phyloP scores from a whole-genome alignment of 2,888 invertebrate genomes.

The Acleris sparsana region DNA sequence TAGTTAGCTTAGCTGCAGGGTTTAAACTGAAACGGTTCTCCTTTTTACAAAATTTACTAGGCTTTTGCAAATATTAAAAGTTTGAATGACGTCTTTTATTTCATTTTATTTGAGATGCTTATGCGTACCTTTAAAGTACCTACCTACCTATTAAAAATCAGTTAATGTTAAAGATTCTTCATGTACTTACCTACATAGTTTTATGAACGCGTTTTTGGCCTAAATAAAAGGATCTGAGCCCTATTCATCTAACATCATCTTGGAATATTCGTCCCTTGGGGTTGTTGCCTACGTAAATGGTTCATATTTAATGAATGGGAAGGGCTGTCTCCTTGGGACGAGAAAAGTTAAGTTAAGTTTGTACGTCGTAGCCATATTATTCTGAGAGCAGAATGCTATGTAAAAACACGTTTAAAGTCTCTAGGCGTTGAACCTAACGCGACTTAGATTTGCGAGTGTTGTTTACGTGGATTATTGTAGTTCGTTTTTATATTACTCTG shows the following conservation, averaged over 20 bases:
- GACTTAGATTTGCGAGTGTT: constrained; percentile 9
- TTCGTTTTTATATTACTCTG: not conserved
- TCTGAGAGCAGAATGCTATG: constrained; percentile 12
- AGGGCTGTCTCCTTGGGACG: constrained; percentile 44
- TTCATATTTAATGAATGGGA: constrained; percentile 59
- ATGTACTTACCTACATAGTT: too few relatives aligned
- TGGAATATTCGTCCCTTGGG: constrained; percentile 29
- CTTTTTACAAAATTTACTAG: too few relatives aligned
- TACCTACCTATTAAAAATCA: too few relatives aligned
- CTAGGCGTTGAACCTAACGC: constrained; percentile 9
- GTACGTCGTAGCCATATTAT: constrained; percentile 21
- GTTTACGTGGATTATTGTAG: not conserved
- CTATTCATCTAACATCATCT: constrained; percentile 19
- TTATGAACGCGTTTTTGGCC: too few relatives aligned
- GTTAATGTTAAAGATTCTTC: too few relatives aligned
- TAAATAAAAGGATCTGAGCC: constrained; percentile 7
- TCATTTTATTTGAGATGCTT: too few relatives aligned
- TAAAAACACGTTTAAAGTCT: constrained; percentile 24
- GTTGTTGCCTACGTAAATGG: constrained; percentile 47
- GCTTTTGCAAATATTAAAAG: too few relatives aligned
- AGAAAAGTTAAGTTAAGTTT: constrained; percentile 32
- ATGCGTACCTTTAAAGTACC: too few relatives aligned
- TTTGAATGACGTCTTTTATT: too few relatives aligned
- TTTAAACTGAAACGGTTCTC: too few relatives aligned
- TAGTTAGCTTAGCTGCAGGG: too few relatives aligned